These are phyloP conservation scores for Hypselothyrea guttata DNA, from an alignment of 2,888 invertebrate species.

Conservation along the genomic window DNA sequence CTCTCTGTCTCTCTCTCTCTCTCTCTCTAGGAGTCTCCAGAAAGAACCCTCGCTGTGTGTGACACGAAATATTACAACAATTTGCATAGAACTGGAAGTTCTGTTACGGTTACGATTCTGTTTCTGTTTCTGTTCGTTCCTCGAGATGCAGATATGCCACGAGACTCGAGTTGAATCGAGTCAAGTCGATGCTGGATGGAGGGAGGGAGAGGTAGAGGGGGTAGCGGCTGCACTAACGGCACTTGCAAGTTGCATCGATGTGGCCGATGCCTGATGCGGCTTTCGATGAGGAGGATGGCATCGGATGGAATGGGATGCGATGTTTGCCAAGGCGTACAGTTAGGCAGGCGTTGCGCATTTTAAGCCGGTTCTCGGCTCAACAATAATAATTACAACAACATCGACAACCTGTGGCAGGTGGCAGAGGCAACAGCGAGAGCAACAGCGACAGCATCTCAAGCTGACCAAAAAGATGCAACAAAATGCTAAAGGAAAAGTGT, in stretches of 20 bases:
- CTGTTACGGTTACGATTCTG: conserved; percentile 72
- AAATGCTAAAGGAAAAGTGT: conserved; percentile 38
- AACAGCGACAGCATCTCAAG: conserved; percentile 1
- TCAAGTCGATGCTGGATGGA: not conserved
- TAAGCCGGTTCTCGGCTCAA: conserved; percentile 35
- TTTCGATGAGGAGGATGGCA: conserved; percentile 26
- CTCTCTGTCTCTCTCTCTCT: conserved; percentile 8
- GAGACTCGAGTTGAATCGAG: conserved; percentile 12
- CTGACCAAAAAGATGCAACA: conserved; percentile 1
- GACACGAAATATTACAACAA: conserved; percentile 72
- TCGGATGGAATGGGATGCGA: conserved; percentile 21
- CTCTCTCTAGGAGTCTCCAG: not conserved
- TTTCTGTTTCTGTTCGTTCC: conserved; percentile 39
- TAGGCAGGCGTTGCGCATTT: conserved; percentile 38
- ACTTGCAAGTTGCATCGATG: conserved; percentile 47
- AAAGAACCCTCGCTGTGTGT: conserved; percentile 12
- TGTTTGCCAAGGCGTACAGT: conserved; percentile 55
- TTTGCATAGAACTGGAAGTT: conserved; percentile 65
- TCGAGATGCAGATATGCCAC: conserved; percentile 71
- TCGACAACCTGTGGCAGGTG: conserved; percentile 57
- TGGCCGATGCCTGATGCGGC: conserved; percentile 21
- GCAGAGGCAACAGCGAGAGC: conserved; percentile 14
- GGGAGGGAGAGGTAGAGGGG: too few species aligned
- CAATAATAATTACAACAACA: conserved; percentile 64
- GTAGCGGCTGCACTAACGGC: conserved; percentile 51